Evolutionary conservation across 1,140 invertebrate genomes (phyloP).

Genomic region (Pseudomyrmex gracilis): DNA sequence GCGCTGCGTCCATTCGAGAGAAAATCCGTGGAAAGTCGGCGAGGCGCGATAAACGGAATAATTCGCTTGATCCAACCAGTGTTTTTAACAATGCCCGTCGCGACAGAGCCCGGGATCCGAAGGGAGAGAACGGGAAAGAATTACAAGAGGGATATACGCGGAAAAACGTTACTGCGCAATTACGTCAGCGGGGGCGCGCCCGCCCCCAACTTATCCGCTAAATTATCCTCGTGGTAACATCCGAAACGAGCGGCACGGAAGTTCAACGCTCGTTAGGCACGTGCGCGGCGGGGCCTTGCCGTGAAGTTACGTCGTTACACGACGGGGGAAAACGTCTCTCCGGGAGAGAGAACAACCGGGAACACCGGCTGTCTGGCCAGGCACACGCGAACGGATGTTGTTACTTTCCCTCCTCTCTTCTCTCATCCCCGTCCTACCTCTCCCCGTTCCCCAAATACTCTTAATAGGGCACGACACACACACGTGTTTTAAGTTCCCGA

Average conservation of each 20-base stretch:
- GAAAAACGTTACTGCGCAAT: constrained; percentile 60
- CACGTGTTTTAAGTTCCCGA: constrained; percentile 38
- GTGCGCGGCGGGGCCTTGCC: constrained; percentile 51
- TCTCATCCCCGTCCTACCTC: too few species aligned
- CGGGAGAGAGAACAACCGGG: constrained; percentile 15
- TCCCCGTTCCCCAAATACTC: neutral
- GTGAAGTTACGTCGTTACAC: constrained; percentile 70
- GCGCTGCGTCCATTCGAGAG: too few species aligned
- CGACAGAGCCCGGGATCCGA: neutral
- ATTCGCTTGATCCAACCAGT: neutral
- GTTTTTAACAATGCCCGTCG: constrained; percentile 24
- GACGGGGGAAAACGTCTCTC: constrained; percentile 33
- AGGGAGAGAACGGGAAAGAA: neutral
- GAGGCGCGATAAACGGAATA: neutral
- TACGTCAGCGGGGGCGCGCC: constrained; percentile 33
- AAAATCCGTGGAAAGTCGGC: neutral
- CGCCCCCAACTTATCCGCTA: constrained; percentile 64
- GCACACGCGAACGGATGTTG: constrained; percentile 39
- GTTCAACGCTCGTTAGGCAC: constrained; percentile 71
- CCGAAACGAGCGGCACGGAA: constrained; percentile 66
- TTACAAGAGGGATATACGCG: neutral
- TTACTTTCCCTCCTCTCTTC: too few species aligned
- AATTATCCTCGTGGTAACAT: constrained; percentile 67
- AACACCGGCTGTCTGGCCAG: constrained; percentile 37
- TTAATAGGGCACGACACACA: constrained; percentile 45